Evolutionary conservation across 2,113 vertebrate genomes (phyloP), one percentile per base, ranked within the genome.

Genomic region (Solea senegalensis): DNA sequence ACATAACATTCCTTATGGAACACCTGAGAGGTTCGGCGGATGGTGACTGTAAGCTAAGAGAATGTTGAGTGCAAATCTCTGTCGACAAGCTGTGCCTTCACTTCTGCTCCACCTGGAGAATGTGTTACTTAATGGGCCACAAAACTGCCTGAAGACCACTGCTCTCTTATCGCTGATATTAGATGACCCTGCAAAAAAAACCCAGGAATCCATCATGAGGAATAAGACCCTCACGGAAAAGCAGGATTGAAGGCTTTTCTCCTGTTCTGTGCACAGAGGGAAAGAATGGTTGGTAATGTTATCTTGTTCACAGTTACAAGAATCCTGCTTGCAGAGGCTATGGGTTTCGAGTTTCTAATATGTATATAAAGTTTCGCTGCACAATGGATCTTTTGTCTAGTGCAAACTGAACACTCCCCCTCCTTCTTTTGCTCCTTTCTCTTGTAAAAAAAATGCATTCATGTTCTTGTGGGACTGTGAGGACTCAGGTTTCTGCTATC

Each of bases 271-370:
- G 76, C 84, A 86, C 84, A 80, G 81, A 82, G 83, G 76, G 67
- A 87, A 88, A 92, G 89, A 93, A 93, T 92, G 89, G 91, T 88
- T 74, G 91, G 93, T 94, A 93, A 93, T 90, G 91, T 93, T 93
- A 94, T 93, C 93, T 94, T 92, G 92, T 93, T 94, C 93, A 94
- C 93, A 94, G 93, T 94, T 94, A 92, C 93, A 93, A 94, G 93
- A 94, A 93, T 94, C 90, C 92, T 86, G 89, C 90, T 91, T 70
- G 77, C 83, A 80, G 86, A 89, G 91, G 87, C 90, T 87, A 81
- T 79, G 86, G 82, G 94, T 94, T 94, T 94, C 90, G 52, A 83
- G 89, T 94, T 94, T 94, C 93, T 94, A 94, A 94, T 94, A 94
- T 94, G 93, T 93, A 94, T 94, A 94, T 94, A 94, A 94, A 93